Percentiles rank a stretch among this genome's conserved stretches.
Conservation (phyloP, 2,113 vertebrate genomes). For the Macquaria ambigua region DNA sequence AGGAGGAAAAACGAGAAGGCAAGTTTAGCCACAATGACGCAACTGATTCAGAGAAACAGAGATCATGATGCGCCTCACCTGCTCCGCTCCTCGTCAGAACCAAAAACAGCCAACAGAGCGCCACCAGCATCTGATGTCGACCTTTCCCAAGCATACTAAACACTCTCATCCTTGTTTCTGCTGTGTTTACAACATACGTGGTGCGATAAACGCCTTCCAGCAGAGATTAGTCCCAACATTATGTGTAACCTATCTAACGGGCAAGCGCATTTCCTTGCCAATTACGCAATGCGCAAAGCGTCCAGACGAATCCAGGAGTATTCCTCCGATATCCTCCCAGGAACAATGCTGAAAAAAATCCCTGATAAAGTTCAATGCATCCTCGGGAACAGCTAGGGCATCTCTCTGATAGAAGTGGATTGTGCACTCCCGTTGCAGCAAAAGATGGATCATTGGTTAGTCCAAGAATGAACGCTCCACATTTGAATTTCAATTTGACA, state of each 20-base stretch:
- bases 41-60: neutral
- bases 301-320: slow-evolving; percentile 21
- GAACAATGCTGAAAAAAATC: neutral
- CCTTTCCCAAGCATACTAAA: slow-evolving; percentile 45
- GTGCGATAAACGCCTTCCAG: slow-evolving; percentile 20
- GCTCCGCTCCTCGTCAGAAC: slow-evolving; percentile 59
- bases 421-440: neutral
- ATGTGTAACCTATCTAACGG: slow-evolving; percentile 2
- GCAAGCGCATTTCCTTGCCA: slow-evolving; percentile 34
- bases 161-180: slow-evolving; percentile 20
- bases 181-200: slow-evolving; percentile 30
- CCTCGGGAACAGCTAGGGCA: neutral
- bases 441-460: neutral
- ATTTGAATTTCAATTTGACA: slow-evolving; percentile 8
- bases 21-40: neutral
- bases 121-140: slow-evolving; percentile 55
- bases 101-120: slow-evolving; percentile 61
- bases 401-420: neutral
- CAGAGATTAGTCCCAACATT: slow-evolving; percentile 28
- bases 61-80: slow-evolving; percentile 69
- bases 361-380: slow-evolving; percentile 28
- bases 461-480: slow-evolving; percentile 14
- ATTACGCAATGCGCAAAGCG: slow-evolving; percentile 55
- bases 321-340: neutral
- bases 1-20: neutral